phyloP scores from a whole-genome alignment of 1,140 invertebrate species.

The Plodia interpunctella region DNA sequence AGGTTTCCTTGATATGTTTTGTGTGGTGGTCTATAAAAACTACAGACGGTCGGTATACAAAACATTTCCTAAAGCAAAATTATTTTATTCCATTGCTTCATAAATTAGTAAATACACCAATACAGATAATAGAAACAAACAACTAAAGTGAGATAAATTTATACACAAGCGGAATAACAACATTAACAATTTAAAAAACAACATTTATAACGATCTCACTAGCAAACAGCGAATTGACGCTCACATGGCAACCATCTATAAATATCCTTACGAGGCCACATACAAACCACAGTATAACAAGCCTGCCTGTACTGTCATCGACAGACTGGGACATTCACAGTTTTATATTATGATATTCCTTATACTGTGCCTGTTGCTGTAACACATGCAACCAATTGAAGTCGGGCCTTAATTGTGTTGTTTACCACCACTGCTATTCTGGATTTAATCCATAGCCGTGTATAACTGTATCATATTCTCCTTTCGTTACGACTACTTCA shows the following conservation, averaged over 20 bases:
- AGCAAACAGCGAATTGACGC: neutral
- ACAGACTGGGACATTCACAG: neutral
- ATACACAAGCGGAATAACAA: neutral
- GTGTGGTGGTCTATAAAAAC: too few species aligned
- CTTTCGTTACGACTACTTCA: neutral
- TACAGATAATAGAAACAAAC: too few species aligned
- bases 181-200: neutral
- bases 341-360: neutral
- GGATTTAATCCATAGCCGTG: constrained; percentile 23
- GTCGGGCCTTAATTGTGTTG: constrained; percentile 38
- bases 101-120: too few species aligned
- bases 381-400: constrained; percentile 24
- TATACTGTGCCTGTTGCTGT: constrained; percentile 19
- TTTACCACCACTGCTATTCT: constrained; percentile 33
- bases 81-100: too few species aligned
- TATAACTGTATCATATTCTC: constrained; percentile 9
- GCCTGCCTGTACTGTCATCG: neutral
- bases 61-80: too few species aligned
- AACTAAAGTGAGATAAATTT: too few species aligned
- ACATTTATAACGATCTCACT: neutral
- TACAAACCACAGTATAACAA: neutral
- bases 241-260: constrained; percentile 9
- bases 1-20: too few species aligned
- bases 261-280: constrained; percentile 2
- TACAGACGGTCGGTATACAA: too few species aligned